These are phyloP conservation scores for Conus canariensis DNA, from an alignment of 2,888 invertebrate genomes.

Conservation along the genomic window DNA sequence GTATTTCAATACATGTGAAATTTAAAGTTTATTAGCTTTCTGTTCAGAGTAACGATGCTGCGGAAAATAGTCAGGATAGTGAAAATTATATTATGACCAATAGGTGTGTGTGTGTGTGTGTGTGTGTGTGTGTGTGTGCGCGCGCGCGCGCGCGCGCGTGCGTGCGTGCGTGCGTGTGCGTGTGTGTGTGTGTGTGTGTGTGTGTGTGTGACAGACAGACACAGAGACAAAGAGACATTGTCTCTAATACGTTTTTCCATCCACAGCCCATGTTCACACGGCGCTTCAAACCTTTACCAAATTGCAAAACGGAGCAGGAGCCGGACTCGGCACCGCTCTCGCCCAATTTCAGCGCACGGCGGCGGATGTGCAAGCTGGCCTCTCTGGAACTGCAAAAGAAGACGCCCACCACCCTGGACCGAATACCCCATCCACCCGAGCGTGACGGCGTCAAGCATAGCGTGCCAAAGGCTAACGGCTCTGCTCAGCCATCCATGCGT, in stretches of 20 bases:
- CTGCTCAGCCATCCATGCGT: not conserved
- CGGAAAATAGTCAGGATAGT: too few species aligned
- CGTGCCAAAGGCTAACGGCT: not conserved
- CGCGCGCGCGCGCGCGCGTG: not conserved
- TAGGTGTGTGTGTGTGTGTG: not conserved
- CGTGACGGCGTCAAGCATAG: not conserved
- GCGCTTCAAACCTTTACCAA: not conserved
- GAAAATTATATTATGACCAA: too few species aligned
- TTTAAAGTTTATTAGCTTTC: too few species aligned
- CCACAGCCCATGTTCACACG: slow-evolving; percentile 9
- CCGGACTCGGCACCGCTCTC: not conserved
- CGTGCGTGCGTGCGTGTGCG: not conserved
- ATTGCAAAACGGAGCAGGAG: not conserved
- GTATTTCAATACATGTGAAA: too few species aligned
- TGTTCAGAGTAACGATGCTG: too few species aligned
- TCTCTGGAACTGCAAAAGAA: slow-evolving; percentile 1
- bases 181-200: slow-evolving; percentile 14
- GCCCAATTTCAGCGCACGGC: not conserved
- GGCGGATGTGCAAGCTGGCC: slow-evolving; percentile 15
- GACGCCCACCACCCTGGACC: not conserved
- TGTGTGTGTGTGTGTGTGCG: slow-evolving; percentile 24
- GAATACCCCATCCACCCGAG: not conserved
- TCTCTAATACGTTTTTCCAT: too few species aligned
- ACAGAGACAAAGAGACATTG: too few species aligned
- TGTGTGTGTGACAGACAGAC: not conserved